Evolutionary conservation across 2,797 vertebrate species (phyloP), one percentile per base, ranked within the genome.

Genomic region (Catamblyrhynchus diadema): DNA sequence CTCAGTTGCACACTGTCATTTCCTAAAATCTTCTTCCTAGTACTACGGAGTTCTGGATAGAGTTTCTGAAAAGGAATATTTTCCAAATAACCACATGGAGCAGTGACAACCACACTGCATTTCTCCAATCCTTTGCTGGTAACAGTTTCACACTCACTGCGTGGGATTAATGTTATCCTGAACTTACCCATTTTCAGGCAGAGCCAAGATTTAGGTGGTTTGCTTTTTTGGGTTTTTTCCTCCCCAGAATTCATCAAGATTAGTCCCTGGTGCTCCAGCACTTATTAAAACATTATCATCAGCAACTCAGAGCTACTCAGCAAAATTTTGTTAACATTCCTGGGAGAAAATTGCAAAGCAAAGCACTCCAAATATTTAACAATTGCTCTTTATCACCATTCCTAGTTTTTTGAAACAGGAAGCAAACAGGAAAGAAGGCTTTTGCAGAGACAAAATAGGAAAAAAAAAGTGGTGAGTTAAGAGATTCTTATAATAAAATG

Each of bases 391-490:
- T 82, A 88, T 67, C 65, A 51, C 7, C 72, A n/a, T 67, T 50
- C 28, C 65, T 45, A 32, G 45, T 27, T 89, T 89, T 87, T 61
- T 85, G 41, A 94, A 95, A 92, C 74, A 67, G 78, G 93, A 94
- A 85, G 35, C 71, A 78, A 89, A 85, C 37, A 61, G 71, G 62
- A 88, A 92, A 56, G 71, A 81, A 93, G 60, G 53, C 41, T 82
- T 86, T 67, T 85, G 72, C 39, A 65, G 65, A 90, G 64, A 56
- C 27, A 77, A 89, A 96, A 85, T 9, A 65, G 30, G 44, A 18
- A 30, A 56, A 35, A 22, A 69, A 39, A 72, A 72, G 53, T 23
- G 30, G 65, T 23, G n/a, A 64, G 61, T 85, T 86, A 65, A 81
- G 83, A 91, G 32, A 60, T 39, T 80, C 16, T 41, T 53, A 41